Percentiles rank a stretch among this genome's conserved stretches.
Conservation (phyloP, 1,140 invertebrate species). For the Zaprionus davidi region DNA sequence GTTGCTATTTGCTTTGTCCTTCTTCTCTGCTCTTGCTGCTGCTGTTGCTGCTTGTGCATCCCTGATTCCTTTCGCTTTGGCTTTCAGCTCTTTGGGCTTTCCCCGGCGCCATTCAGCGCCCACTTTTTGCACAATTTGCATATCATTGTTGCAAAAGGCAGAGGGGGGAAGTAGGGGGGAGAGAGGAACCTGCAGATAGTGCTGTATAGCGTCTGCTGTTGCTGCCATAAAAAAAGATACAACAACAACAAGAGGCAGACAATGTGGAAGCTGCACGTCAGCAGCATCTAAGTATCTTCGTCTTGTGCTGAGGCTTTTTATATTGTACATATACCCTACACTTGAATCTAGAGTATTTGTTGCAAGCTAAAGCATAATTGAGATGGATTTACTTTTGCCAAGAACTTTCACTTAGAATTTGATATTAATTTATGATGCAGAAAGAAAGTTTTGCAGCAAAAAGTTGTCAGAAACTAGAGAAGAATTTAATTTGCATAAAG, state of each 20-base stretch:
- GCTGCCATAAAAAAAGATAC: conserved; percentile 11
- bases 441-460: not conserved
- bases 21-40: conserved; percentile 24
- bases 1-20: conserved; percentile 52
- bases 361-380: not conserved
- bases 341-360: not conserved
- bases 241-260: conserved; percentile 17
- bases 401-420: not conserved
- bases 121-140: conserved; percentile 68
- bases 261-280: conserved; percentile 30
- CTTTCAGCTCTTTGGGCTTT: conserved; percentile 29
- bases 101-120: conserved; percentile 10
- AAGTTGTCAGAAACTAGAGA: not conserved
- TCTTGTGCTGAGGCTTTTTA: conserved; percentile 20
- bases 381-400: not conserved
- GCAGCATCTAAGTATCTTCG: conserved; percentile 36
- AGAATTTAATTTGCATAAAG: conserved; percentile 8
- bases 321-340: conserved; percentile 22
- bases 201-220: conserved; percentile 13
- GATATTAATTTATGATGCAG: conserved; percentile 1
- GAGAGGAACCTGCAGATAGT: not conserved
- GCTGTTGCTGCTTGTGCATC: not conserved
- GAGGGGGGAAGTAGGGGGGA: not conserved
- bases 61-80: not conserved
- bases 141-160: conserved; percentile 58